These are phyloP conservation scores for Pempheris klunzingeri DNA, from an alignment of 2,797 vertebrate species.

Conservation along the genomic window DNA sequence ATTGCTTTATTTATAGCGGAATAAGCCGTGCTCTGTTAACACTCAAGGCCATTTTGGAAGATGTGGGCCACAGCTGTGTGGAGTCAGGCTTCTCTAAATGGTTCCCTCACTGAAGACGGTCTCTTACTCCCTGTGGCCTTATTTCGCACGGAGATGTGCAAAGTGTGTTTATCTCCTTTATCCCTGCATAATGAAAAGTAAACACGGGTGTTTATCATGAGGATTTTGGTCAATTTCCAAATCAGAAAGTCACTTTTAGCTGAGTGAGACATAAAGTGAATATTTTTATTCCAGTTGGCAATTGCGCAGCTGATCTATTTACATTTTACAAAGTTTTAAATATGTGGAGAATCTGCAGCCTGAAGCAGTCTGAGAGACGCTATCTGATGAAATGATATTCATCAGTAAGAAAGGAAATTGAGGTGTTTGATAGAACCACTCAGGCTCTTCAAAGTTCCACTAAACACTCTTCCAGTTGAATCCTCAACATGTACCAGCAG, in stretches of 20 bases:
- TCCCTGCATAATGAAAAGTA: slow-evolving; percentile 53
- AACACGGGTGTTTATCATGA: slow-evolving; percentile 38
- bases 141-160: slow-evolving; percentile 34
- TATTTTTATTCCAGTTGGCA: slow-evolving; percentile 14
- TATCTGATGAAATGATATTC: not conserved
- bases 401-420: not conserved
- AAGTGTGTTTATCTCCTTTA: slow-evolving; percentile 47
- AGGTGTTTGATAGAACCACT: not conserved
- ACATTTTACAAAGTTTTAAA: not conserved
- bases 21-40: slow-evolving; percentile 48
- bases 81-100: slow-evolving; percentile 68
- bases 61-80: slow-evolving; percentile 77
- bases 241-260: slow-evolving; percentile 17
- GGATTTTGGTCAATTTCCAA: slow-evolving; percentile 46
- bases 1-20: slow-evolving; percentile 61
- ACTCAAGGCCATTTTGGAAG: slow-evolving; percentile 63
- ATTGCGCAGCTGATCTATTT: slow-evolving; percentile 1
- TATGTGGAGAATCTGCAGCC: not conserved
- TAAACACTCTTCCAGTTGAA: not conserved
- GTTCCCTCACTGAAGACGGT: slow-evolving; percentile 35
- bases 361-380: not conserved
- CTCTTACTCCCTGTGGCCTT: slow-evolving; percentile 36
- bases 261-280: slow-evolving; percentile 26
- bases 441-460: not conserved
- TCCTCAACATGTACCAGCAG: not conserved